Base-by-base conservation (phyloP, 2,888 invertebrate genomes). In the Leptinotarsa tumamoca region DNA sequence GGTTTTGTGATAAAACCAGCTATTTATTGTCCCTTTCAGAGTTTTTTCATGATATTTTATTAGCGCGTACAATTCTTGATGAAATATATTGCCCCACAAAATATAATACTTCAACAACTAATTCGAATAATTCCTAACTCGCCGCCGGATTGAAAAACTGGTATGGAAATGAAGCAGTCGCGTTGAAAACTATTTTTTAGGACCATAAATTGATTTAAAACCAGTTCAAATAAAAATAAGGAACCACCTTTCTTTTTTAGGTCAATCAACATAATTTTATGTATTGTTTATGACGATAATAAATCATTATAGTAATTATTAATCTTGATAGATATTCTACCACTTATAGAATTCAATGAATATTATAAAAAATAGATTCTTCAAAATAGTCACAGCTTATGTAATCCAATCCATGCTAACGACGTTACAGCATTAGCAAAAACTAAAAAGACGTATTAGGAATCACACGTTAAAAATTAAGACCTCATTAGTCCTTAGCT, bases 1-100 rank as follows among this genome's bases (percentile, higher is more conserved):
- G 58, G 69, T 70, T 70, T 70, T 70, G 58, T 70, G 70, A 61
- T 70, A 70, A 61, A 70, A 70, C 17, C 70, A 14, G 70, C 49
- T 58, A 49, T 70, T 70, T 70, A 70, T 70, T 70, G 14, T 15
- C 14, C 70, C 70, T 58, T 18, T 70, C 18, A 18, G 58, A 23
- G 49, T 23, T 43, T 70, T 70, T 69, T 27, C 63, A 33, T 17
- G 17, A 33, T 63, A 63, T 63, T 63, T 63, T n/a, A 27, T 63
- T 63, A 7, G 33, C 43, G 3, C 63, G n/a, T n/a, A 43, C n/a
- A 63, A 63, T 43, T 63, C n/a, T 33, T 33, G 43, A 63, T 33
- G 18, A 63, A n/a, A 43, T 63, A 43, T 63, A 63, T 63, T 33
- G 43, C n/a, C 63, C 23, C 13, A n/a, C n/a, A 43, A 33, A 63